Evolutionary conservation across 2,888 invertebrate genomes (phyloP).

Genomic region (Tetragnatha montana): DNA sequence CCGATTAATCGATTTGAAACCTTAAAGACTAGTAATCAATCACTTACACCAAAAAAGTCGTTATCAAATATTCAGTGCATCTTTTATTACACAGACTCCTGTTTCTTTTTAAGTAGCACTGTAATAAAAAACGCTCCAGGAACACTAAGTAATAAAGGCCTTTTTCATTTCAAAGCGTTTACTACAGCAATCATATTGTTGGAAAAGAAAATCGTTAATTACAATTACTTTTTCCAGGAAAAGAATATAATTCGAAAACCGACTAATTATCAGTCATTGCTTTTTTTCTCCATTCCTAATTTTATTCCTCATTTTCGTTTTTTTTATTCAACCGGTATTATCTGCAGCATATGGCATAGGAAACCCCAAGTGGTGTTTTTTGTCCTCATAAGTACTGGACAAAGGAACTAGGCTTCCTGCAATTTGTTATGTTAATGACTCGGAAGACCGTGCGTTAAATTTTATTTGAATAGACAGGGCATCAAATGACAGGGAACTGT

Average conservation of each 20-base stretch:
- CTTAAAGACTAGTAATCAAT: constrained; percentile 36
- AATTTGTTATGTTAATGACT: constrained; percentile 62
- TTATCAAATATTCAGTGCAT: constrained; percentile 32
- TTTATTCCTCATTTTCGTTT: constrained; percentile 21
- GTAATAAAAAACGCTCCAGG: constrained; percentile 17
- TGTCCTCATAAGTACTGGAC: constrained; percentile 12
- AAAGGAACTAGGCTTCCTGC: constrained; percentile 17
- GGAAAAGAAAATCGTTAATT: constrained; percentile 64
- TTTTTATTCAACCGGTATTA: constrained; percentile 33
- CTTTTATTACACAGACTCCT: constrained; percentile 42
- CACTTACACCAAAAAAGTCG: constrained; percentile 28
- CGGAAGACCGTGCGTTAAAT: constrained; percentile 36
- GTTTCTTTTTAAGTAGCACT: constrained; percentile 48
- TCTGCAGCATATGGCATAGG: constrained; percentile 39
- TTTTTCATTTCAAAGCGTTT: constrained; percentile 33
- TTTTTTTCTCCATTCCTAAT: constrained; percentile 17
- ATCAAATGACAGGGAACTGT: constrained; percentile 38
- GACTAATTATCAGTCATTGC: constrained; percentile 53
- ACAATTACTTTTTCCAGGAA: constrained; percentile 60
- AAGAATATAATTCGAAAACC: constrained; percentile 50
- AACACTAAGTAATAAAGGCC: constrained; percentile 31
- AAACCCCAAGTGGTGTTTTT: constrained; percentile 7
- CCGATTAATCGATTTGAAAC: constrained; percentile 14
- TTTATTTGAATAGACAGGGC: constrained; percentile 49
- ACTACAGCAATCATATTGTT: constrained; percentile 46